Evolutionary conservation across 2,797 vertebrate genomes (phyloP).

Genomic region (Neomorphus geoffroyi): DNA sequence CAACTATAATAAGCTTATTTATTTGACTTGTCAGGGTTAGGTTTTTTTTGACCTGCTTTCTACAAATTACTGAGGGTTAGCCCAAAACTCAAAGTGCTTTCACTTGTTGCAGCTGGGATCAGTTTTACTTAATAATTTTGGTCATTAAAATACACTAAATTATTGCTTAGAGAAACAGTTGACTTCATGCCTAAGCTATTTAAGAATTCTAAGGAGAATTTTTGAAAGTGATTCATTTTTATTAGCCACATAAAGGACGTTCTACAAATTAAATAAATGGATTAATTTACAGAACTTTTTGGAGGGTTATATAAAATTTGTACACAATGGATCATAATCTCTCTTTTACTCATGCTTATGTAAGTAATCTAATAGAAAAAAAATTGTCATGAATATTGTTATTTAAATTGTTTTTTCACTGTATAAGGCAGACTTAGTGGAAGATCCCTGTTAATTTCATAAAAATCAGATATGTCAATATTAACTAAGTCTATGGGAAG

Average conservation of each 20-base stretch:
- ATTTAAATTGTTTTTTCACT: conserved; percentile 46
- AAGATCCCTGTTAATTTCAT: conserved; percentile 33
- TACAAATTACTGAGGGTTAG: neutral
- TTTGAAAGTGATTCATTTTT: neutral
- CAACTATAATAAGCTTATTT: neutral
- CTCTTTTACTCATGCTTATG: neutral
- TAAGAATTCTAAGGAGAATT: neutral
- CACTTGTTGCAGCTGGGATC: neutral
- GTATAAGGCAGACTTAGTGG: neutral
- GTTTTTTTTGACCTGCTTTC: neutral
- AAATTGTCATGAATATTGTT: neutral
- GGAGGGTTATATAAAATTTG: neutral
- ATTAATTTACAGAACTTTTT: conserved; percentile 17
- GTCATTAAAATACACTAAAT: neutral
- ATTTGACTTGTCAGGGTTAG: neutral
- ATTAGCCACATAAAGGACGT: neutral
- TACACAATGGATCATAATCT: neutral
- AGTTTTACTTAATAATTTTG: neutral
- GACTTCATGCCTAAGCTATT: neutral
- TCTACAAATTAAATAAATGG: neutral
- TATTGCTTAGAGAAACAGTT: neutral
- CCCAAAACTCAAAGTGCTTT: neutral
- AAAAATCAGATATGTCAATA: neutral
- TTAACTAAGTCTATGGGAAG: neutral
- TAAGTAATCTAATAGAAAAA: conserved; percentile 3